Percentiles rank a stretch among this genome's conserved stretches.
These are phyloP conservation scores for Pavo muticus DNA, from an alignment of 2,113 vertebrate genomes.

Conservation along the genomic window DNA sequence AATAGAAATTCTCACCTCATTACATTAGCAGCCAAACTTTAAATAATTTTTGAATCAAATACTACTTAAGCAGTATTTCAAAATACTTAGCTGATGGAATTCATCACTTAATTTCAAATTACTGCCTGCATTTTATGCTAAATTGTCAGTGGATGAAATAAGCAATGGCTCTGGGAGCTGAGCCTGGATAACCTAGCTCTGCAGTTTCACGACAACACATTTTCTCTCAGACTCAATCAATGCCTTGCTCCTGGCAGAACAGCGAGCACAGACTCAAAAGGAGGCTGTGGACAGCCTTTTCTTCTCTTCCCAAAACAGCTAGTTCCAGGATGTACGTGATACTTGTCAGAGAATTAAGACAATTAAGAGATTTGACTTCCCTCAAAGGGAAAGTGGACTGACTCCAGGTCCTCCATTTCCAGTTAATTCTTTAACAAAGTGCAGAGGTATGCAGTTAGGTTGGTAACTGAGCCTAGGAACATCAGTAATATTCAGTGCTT, in stretches of 20 bases:
- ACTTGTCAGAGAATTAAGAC: neutral
- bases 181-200: neutral
- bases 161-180: neutral
- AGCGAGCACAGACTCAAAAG: neutral
- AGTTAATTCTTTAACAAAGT: neutral
- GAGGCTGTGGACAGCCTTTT: neutral
- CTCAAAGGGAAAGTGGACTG: neutral
- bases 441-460: neutral
- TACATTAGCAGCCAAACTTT: constrained; percentile 50
- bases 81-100: constrained; percentile 45
- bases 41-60: constrained; percentile 57
- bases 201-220: neutral
- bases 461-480: neutral
- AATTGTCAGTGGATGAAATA: constrained; percentile 19
- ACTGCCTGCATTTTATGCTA: constrained; percentile 20
- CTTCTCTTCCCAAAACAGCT: neutral
- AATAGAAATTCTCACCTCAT: constrained; percentile 63
- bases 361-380: neutral
- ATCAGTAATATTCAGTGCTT: neutral
- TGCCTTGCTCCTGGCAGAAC: neutral
- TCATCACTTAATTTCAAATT: constrained; percentile 54
- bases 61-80: constrained; percentile 48
- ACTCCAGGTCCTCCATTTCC: neutral
- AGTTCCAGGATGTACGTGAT: neutral
- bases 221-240: neutral